These are phyloP conservation scores for Speoplatyrhinus poulsoni DNA, from an alignment of 2,113 vertebrate genomes.

Conservation along the genomic window DNA sequence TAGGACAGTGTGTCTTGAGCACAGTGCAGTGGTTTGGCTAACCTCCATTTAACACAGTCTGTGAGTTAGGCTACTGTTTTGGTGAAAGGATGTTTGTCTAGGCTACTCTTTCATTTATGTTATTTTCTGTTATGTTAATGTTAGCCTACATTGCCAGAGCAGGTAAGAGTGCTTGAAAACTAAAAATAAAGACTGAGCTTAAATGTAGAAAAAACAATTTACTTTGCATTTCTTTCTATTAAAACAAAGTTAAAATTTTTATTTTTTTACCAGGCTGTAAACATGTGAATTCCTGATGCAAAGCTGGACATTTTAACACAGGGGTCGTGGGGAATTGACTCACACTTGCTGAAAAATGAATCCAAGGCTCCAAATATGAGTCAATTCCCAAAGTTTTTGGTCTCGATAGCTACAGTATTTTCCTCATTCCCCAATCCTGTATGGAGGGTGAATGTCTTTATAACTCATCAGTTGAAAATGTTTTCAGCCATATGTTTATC, in stretches of 20 bases:
- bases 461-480: too few species aligned
- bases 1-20: too few species aligned
- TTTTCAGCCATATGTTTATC: too few species aligned
- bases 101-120: slow-evolving; percentile 38
- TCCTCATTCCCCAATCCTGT: too few species aligned
- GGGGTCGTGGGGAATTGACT: not conserved
- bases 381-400: too few species aligned
- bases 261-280: too few species aligned
- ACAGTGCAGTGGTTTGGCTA: slow-evolving; percentile 18
- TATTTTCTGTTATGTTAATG: not conserved
- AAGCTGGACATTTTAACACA: not conserved
- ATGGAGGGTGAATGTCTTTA: too few species aligned
- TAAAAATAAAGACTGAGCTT: not conserved
- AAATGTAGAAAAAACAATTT: slow-evolving; percentile 7
- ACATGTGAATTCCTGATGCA: not conserved
- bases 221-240: not conserved
- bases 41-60: slow-evolving; percentile 30
- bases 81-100: slow-evolving; percentile 23
- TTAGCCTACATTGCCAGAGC: slow-evolving; percentile 10
- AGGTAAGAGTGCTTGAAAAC: slow-evolving; percentile 16
- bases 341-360: too few species aligned
- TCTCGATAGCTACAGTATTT: too few species aligned
- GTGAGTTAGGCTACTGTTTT: slow-evolving; percentile 25
- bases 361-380: too few species aligned
- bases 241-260: too few species aligned